Percentiles rank a stretch among this genome's conserved stretches.
These are phyloP conservation scores for Leucania comma DNA, from an alignment of 2,888 invertebrate species.

Conservation along the genomic window DNA sequence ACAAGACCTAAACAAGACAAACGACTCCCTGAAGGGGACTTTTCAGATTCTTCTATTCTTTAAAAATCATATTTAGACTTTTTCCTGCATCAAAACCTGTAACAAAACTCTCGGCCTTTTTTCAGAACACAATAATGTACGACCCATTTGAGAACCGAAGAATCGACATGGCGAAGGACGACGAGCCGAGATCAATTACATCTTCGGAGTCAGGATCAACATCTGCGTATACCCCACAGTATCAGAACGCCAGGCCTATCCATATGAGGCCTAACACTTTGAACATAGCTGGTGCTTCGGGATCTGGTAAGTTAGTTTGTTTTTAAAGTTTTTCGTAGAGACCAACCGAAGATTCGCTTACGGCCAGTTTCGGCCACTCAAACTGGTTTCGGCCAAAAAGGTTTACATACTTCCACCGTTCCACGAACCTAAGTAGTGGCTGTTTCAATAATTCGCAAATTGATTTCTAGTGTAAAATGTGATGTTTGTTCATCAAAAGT, in stretches of 20 bases:
- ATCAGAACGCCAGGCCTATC: not conserved
- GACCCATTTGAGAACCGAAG: conserved; percentile 82
- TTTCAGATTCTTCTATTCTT: too few species aligned
- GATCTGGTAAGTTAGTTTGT: conserved; percentile 34
- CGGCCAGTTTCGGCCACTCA: too few species aligned
- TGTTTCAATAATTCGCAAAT: too few species aligned
- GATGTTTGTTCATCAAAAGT: too few species aligned
- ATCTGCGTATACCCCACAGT: conserved; percentile 7
- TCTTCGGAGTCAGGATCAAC: conserved; percentile 38
- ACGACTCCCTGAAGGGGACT: too few species aligned
- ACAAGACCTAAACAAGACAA: too few species aligned
- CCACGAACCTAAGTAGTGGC: too few species aligned
- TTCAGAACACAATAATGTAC: conserved; percentile 84
- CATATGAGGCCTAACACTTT: conserved; percentile 18
- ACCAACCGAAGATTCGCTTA: not conserved
- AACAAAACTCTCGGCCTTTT: conserved; percentile 11
- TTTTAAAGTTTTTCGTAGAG: too few species aligned
- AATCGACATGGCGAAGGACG: conserved; percentile 71
- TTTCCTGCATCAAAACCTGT: not conserved
- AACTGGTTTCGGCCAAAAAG: too few species aligned
- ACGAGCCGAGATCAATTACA: conserved; percentile 13
- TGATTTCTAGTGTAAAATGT: too few species aligned
- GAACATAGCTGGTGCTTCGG: conserved; percentile 9
- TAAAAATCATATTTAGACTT: not conserved
- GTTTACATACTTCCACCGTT: too few species aligned